A percentile compares a stretch with the other conserved stretches of the same genome.
These are phyloP conservation scores for Echinarachnius parma DNA, from an alignment of 53 echinoderm and acorn worm species.

Conservation along the genomic window DNA sequence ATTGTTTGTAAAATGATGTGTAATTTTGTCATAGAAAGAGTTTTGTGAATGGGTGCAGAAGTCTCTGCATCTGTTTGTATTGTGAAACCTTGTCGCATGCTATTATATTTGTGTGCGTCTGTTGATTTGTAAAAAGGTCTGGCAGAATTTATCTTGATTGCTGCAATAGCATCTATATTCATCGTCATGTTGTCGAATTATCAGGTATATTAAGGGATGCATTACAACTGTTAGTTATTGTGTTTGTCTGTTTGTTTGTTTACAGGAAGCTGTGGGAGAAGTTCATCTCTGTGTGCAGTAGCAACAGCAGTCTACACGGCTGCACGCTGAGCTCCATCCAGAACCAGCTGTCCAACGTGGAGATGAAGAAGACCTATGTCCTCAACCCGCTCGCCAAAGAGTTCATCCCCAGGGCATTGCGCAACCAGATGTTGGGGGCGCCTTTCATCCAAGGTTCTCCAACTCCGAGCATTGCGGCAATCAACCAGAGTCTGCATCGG, in stretches of 20 bases:
- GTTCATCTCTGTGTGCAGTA: conserved; percentile 78
- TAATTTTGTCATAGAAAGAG: too few species aligned
- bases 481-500: conserved; percentile 46
- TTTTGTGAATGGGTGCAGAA: too few species aligned
- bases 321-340: conserved; percentile 83
- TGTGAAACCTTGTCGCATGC: too few species aligned
- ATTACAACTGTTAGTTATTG: too few species aligned
- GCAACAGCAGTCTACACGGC: conserved; percentile 80
- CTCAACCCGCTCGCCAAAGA: conserved; percentile 96
- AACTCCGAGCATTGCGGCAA: conserved; percentile 46
- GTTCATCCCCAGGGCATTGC: conserved; percentile 81
- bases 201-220: too few species aligned
- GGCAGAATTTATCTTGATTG: too few species aligned
- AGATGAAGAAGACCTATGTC: conserved; percentile 98
- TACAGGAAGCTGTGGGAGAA: conserved; percentile 93
- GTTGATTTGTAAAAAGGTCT: too few species aligned
- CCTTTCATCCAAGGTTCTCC: conserved; percentile 79
- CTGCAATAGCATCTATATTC: too few species aligned
- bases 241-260: conserved; percentile 1
- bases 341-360: conserved; percentile 87
- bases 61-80: too few species aligned
- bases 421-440: conserved; percentile 82
- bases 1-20: too few species aligned
- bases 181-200: too few species aligned
- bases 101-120: too few species aligned